Conservation (phyloP, 2,888 invertebrate species). For the Melanostoma scalare region DNA sequence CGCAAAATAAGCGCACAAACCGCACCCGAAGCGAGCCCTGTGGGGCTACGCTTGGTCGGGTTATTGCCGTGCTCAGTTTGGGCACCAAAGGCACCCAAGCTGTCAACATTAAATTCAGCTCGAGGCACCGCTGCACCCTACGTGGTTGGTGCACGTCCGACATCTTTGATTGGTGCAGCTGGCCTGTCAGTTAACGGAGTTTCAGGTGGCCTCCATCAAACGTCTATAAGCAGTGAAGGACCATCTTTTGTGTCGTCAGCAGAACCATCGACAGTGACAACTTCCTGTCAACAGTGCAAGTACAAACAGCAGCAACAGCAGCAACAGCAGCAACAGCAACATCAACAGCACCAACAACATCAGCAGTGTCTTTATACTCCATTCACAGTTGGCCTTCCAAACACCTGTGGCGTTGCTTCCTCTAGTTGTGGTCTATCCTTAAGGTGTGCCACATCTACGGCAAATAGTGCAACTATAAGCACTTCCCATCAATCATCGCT, state of each 20-base stretch:
- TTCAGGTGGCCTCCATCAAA: conserved; percentile 48
- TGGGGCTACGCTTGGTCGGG: conserved; percentile 80
- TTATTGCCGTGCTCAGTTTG: conserved; percentile 79
- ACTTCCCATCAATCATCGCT: conserved; percentile 67
- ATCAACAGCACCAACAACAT: conserved; percentile 73
- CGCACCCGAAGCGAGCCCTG: conserved; percentile 78
- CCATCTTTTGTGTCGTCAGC: conserved; percentile 27
- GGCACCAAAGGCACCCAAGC: conserved; percentile 78
- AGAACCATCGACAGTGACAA: conserved; percentile 23
- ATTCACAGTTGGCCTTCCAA: conserved; percentile 44
- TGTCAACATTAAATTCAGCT: conserved; percentile 73
- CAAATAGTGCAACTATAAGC: conserved; percentile 74
- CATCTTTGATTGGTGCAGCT: conserved; percentile 60
- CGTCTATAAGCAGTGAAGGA: conserved; percentile 20
- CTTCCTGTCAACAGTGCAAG: conserved; percentile 74
- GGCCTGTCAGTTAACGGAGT: conserved; percentile 58
- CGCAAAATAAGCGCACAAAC: conserved; percentile 78
- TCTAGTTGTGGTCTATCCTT: conserved; percentile 63
- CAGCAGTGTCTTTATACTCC: conserved; percentile 73
- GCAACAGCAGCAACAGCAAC: conserved; percentile 73
- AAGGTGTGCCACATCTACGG: conserved; percentile 74
- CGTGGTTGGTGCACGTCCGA: conserved; percentile 68
- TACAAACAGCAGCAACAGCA: conserved; percentile 74
- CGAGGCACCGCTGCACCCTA: conserved; percentile 78
- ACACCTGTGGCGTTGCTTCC: conserved; percentile 59